Evolutionary conservation across 2,113 vertebrate genomes (phyloP).

Genomic region (Heteronetta atricapilla): DNA sequence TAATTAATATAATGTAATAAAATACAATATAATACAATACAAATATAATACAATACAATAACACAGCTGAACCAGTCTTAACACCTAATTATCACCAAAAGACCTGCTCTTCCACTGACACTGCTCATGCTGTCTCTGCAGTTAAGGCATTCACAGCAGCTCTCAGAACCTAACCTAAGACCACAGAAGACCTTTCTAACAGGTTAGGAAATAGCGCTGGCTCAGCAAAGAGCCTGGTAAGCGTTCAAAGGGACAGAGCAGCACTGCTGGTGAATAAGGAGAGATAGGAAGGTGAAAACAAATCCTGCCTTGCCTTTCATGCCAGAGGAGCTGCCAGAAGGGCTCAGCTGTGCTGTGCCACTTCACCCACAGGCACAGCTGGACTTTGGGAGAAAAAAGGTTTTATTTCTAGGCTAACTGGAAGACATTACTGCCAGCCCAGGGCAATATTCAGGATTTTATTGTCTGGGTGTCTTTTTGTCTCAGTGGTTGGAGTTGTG

Average conservation of each 20-base stretch:
- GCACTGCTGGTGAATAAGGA: not conserved
- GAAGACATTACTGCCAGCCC: not conserved
- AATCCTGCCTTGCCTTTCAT: accelerated
- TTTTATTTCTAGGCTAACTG: not conserved
- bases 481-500: not conserved
- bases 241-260: not conserved
- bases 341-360: too few relatives aligned
- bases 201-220: not conserved
- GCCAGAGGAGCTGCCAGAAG: accelerated
- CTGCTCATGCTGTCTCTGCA: not conserved
- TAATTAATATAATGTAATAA: too few relatives aligned
- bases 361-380: not conserved
- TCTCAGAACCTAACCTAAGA: not conserved
- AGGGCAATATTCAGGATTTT: not conserved
- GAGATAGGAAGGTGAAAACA: accelerated
- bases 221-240: not conserved
- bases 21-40: too few relatives aligned
- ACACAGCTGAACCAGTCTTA: not conserved
- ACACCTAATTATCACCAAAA: not conserved
- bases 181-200: not conserved
- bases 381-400: accelerated
- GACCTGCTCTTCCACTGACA: not conserved
- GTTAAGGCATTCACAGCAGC: not conserved
- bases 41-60: too few relatives aligned
- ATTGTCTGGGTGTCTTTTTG: not conserved